Percentiles rank a stretch among this genome's conserved stretches.
Conservation (phyloP, 53 echinoderm and acorn worm species). For the Luidia sarsii region DNA sequence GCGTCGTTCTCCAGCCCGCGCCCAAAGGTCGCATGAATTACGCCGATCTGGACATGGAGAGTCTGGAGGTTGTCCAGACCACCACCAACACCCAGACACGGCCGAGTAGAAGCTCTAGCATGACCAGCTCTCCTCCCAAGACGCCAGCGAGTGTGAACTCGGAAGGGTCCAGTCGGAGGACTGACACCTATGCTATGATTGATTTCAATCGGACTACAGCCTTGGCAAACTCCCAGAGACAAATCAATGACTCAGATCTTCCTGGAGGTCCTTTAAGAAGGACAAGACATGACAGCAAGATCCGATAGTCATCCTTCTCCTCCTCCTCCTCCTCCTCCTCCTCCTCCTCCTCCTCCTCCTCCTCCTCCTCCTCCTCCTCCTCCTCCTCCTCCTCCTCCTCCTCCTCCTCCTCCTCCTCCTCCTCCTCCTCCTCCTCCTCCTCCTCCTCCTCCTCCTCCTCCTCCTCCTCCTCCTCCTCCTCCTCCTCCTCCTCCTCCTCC, state of each 20-base stretch:
- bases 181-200: constrained; percentile 86
- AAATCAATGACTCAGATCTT: constrained; percentile 70
- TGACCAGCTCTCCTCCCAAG: constrained; percentile 76
- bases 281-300: constrained; percentile 77
- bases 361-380: background rate
- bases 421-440: no score
- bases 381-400: background rate
- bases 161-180: constrained; percentile 52
- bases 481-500: no score
- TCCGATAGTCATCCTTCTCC: background rate
- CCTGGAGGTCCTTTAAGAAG: constrained; percentile 55
- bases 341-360: background rate
- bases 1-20: constrained; percentile 78
- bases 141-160: constrained; percentile 65
- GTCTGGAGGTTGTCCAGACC: constrained; percentile 35
- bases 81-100: background rate
- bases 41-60: constrained; percentile 86
- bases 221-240: constrained; percentile 79
- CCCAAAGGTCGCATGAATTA: constrained; percentile 94
- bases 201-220: constrained; percentile 92
- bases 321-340: background rate
- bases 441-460: no score
- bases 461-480: no score
- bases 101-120: constrained; percentile 71
- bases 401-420: background rate